Percentiles rank a stretch among this genome's conserved stretches.
Evolutionary conservation across 1,140 invertebrate species (phyloP).

Genomic region (Tribolium madens): DNA sequence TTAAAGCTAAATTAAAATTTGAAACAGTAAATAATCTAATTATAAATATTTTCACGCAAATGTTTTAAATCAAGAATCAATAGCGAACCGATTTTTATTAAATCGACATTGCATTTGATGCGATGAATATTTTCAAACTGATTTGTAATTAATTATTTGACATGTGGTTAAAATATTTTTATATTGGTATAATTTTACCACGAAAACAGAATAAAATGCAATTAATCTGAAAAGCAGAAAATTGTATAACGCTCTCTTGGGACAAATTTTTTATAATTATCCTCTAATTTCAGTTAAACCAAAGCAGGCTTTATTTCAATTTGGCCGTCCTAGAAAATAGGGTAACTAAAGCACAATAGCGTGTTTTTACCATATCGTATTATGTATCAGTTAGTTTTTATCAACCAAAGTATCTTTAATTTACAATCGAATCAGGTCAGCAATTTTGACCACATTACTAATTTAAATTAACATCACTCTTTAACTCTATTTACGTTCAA

Average conservation of each 20-base stretch:
- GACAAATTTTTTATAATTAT: background rate
- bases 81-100: background rate
- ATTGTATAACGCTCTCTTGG: background rate
- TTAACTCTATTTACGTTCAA: background rate
- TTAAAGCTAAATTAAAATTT: background rate
- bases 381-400: conserved; percentile 28
- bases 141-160: too few species aligned
- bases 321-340: conserved; percentile 8
- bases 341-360: conserved; percentile 8
- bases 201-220: background rate
- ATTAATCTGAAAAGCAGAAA: background rate
- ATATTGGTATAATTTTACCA: background rate
- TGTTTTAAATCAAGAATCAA: background rate
- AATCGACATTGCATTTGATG: background rate
- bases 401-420: conserved; percentile 29
- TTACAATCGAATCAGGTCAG: conserved; percentile 16
- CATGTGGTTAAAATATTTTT: background rate
- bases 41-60: background rate
- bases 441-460: conserved; percentile 7
- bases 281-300: background rate
- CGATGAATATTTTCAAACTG: background rate
- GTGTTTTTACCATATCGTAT: conserved; percentile 28
- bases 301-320: background rate
- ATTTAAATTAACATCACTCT: background rate
- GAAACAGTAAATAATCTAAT: background rate